Evolutionary conservation across 2,113 vertebrate genomes (phyloP).

Genomic region (Oncorhynchus masou): DNA sequence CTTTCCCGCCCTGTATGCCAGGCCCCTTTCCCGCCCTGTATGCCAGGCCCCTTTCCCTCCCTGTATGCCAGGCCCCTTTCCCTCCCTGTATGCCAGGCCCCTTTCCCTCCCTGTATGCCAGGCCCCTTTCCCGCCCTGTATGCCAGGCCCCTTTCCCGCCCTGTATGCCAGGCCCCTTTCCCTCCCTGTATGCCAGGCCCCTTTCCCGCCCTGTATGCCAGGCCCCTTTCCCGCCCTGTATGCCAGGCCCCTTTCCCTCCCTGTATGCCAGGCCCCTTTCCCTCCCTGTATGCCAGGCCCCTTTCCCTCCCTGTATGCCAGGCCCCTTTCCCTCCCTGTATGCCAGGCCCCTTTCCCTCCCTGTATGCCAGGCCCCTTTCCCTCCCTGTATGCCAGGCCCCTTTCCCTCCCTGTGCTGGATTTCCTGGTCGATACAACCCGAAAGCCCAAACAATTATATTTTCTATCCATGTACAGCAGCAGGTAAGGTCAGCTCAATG

Average conservation of each 20-base stretch:
- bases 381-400: constrained; percentile 15
- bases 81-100: constrained; percentile 15
- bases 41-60: constrained; percentile 6
- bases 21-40: not conserved
- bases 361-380: constrained; percentile 13
- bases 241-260: constrained; percentile 6
- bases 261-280: too few relatives aligned
- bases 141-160: constrained; percentile 5
- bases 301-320: not conserved
- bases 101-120: not conserved
- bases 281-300: constrained; percentile 15
- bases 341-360: constrained; percentile 6
- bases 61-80: too few relatives aligned
- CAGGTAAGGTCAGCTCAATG: constrained; percentile 54
- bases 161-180: too few relatives aligned
- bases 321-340: constrained; percentile 1
- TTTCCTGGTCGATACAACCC: not conserved
- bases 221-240: not conserved
- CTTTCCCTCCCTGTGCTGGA: not conserved
- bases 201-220: not conserved
- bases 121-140: not conserved
- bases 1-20: not conserved
- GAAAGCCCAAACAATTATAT: constrained; percentile 11
- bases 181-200: constrained; percentile 15
- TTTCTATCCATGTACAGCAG: constrained; percentile 32